Evolutionary conservation across 2,888 invertebrate species (phyloP).

Genomic region (Molanna angustata): DNA sequence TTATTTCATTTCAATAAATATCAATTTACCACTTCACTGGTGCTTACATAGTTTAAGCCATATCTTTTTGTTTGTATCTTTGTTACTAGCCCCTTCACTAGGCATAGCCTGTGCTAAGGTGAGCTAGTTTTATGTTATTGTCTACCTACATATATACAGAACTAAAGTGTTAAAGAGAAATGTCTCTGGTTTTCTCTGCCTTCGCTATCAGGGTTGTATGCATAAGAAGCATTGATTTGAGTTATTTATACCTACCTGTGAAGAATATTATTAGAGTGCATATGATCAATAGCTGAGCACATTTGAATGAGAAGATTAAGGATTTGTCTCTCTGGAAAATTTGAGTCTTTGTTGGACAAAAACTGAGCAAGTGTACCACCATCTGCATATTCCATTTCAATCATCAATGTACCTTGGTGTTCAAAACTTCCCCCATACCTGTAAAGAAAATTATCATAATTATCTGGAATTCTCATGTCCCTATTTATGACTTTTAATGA

Average conservation of each 20-base stretch:
- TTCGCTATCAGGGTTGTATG: background rate
- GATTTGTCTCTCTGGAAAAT: constrained; percentile 61
- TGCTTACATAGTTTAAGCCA: no score
- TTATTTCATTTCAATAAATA: no score
- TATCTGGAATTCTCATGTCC: no score
- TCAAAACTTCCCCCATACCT: constrained; percentile 73
- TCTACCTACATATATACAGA: background rate
- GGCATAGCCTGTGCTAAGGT: no score
- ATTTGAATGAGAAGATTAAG: constrained; percentile 65
- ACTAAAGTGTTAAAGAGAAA: background rate
- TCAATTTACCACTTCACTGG: no score
- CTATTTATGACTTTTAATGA: no score
- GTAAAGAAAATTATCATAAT: background rate
- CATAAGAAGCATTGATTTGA: background rate
- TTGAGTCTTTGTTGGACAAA: constrained; percentile 50
- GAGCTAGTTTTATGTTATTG: no score
- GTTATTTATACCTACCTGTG: constrained; percentile 44
- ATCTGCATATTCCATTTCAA: constrained; percentile 79
- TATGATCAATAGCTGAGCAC: constrained; percentile 64
- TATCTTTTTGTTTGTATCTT: no score
- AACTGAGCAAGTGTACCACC: constrained; percentile 69
- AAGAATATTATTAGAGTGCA: constrained; percentile 66
- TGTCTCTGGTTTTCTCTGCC: background rate
- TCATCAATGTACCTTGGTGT: constrained; percentile 65
- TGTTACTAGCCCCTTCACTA: no score